phyloP scores from a whole-genome alignment of 2,797 vertebrate species.

The Enteromius unitaeniatus region DNA sequence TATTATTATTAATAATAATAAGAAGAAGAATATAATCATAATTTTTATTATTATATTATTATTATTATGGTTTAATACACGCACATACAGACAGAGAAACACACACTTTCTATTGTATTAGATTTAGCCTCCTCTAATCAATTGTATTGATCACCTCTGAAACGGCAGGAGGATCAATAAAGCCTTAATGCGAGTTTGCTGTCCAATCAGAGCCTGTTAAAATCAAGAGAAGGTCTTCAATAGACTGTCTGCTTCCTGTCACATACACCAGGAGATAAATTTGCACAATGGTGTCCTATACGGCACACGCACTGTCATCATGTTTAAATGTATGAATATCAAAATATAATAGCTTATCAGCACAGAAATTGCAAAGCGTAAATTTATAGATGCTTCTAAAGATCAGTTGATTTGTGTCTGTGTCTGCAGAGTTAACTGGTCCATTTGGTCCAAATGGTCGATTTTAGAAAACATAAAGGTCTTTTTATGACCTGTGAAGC shows the following conservation, averaged over 20 bases:
- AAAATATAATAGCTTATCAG: background rate
- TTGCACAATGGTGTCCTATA: background rate
- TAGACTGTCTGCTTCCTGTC: conserved; percentile 75
- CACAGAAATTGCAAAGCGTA: background rate
- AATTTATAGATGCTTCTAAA: background rate
- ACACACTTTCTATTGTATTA: conserved; percentile 68
- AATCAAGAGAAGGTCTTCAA: conserved; percentile 72
- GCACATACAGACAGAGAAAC: conserved; percentile 45
- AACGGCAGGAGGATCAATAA: conserved; percentile 81
- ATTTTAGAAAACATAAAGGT: conserved; percentile 1
- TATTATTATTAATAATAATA: background rate
- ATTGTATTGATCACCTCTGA: conserved; percentile 80
- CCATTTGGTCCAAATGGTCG: background rate
- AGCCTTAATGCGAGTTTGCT: conserved; percentile 82
- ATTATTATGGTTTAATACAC: background rate
- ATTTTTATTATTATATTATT: background rate
- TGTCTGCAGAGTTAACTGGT: background rate
- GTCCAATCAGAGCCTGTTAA: conserved; percentile 82
- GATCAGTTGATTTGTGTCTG: background rate
- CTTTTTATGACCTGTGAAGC: background rate
- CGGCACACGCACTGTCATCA: background rate
- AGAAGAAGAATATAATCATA: no score
- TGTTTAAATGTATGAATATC: background rate
- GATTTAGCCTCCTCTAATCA: conserved; percentile 74
- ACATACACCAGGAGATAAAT: conserved; percentile 67